These are phyloP conservation scores for Poeciliopsis turrubarensis DNA, from an alignment of 2,113 vertebrate genomes.

Conservation along the genomic window DNA sequence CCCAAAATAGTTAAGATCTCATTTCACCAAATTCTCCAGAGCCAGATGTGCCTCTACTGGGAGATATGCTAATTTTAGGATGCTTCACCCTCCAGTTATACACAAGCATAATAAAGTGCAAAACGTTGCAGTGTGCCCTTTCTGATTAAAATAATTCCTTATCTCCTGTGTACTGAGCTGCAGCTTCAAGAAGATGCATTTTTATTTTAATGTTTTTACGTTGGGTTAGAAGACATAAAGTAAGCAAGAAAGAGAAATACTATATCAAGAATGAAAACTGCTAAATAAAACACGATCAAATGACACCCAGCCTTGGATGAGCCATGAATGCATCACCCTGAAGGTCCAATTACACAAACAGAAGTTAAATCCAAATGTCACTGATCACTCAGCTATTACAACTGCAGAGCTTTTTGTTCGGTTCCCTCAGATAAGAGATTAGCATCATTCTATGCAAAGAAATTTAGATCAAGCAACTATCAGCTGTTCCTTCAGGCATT, in stretches of 20 bases:
- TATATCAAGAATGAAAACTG: neutral
- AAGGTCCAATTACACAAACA: constrained; percentile 30
- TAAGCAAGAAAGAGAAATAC: neutral
- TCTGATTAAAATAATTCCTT: constrained; percentile 12
- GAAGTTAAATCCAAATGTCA: constrained; percentile 48
- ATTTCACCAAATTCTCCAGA: neutral
- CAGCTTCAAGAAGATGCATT: constrained; percentile 3
- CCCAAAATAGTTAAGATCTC: neutral
- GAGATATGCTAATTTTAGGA: constrained; percentile 35
- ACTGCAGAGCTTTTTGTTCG: constrained; percentile 1
- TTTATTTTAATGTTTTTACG: constrained; percentile 3
- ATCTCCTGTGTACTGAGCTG: constrained; percentile 4
- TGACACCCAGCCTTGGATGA: constrained; percentile 8
- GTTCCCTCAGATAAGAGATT: neutral
- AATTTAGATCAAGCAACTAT: constrained; percentile 19
- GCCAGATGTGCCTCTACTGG: neutral
- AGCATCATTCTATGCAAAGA: constrained; percentile 12
- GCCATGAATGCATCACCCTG: constrained; percentile 8
- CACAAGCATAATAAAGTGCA: constrained; percentile 45
- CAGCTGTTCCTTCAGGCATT: constrained; percentile 32
- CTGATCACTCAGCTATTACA: constrained; percentile 11
- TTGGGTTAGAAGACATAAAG: neutral
- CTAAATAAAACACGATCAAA: constrained; percentile 32
- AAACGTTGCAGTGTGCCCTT: constrained; percentile 54
- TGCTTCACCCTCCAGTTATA: constrained; percentile 27